Evolutionary conservation across 92 coral and sea anemone species (phyloP), one percentile per base, ranked within the genome.

Genomic region (Muricea muricata): DNA sequence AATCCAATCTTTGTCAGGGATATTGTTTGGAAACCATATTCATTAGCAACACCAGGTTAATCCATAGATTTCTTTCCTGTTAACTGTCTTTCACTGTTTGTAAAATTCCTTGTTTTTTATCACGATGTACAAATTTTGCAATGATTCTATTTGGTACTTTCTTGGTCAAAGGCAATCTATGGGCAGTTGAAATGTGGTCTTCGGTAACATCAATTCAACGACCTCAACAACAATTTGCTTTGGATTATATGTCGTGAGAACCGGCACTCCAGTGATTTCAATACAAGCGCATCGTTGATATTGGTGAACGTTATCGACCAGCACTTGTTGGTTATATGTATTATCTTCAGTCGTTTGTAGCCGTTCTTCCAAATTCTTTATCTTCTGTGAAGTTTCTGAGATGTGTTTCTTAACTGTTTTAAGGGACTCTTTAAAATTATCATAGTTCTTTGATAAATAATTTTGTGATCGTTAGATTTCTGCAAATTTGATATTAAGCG

Each of bases 81-180:
- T 56, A 86, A 55, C 73, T 79, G 78, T 25, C 45, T 54, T n/a
- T 78, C 72, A 54, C 32, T 50, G 29, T 58, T 29, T 56, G 80
- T 79, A 46, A 80, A 75, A 78, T 55, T 39, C 32, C 37, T 68
- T 70, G n/a, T 54, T 69, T 66, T 32, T 71, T 54, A 71, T 68
- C 80, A 37, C 84, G 67, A 28, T 69, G 75, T 29, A 84, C 80
- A 70, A 86, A 79, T 69, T 86, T 86, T 25, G 74, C 86, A 35
- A 86, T 86, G 39, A 86, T 60, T 41, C 80, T 78, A 40, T 83
- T 46, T 58, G 85, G 85, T 37, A 61, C 39, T 37, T 86, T 77
- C 67, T 69, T 79, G 46, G 69, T 86, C 40, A 37, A 78, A 65
- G 89, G 89, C 18, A 86, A 54, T 5, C 78, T 84, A 73, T 86